These are phyloP conservation scores for Poecilia latipinna DNA, from an alignment of 2,113 vertebrate species.

Conservation along the genomic window DNA sequence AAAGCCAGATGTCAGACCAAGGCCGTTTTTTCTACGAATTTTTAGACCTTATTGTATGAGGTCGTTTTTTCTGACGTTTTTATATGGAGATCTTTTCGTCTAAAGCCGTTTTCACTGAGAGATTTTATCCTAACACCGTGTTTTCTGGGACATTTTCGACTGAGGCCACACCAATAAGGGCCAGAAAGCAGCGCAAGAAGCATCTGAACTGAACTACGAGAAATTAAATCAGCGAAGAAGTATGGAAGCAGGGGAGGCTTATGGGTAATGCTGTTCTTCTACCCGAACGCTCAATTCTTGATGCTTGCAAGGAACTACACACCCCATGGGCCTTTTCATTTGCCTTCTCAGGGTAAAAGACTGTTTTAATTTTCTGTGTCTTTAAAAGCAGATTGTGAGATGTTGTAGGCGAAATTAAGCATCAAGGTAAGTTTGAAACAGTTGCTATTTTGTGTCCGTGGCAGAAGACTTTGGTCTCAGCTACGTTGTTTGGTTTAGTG, in stretches of 20 bases:
- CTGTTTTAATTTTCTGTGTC: background rate
- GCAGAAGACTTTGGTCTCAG: background rate
- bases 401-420: background rate
- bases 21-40: too few species aligned
- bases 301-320: constrained; percentile 17
- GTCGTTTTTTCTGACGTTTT: too few species aligned
- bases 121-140: background rate
- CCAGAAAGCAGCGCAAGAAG: rapidly evolving
- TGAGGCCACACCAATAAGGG: background rate
- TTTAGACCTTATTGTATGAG: too few species aligned
- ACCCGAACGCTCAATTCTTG: background rate
- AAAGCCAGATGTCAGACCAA: too few species aligned
- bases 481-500: background rate
- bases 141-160: too few species aligned
- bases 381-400: background rate
- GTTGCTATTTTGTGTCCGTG: background rate
- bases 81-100: too few species aligned
- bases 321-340: background rate
- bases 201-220: background rate
- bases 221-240: background rate
- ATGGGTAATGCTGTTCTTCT: constrained; percentile 32
- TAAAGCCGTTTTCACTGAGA: background rate
- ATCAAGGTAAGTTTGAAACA: background rate
- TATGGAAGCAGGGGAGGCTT: background rate
- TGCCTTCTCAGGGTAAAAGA: background rate